These are phyloP conservation scores for Thalassophryne amazonica DNA, from an alignment of 2,797 vertebrate species.

Conservation along the genomic window DNA sequence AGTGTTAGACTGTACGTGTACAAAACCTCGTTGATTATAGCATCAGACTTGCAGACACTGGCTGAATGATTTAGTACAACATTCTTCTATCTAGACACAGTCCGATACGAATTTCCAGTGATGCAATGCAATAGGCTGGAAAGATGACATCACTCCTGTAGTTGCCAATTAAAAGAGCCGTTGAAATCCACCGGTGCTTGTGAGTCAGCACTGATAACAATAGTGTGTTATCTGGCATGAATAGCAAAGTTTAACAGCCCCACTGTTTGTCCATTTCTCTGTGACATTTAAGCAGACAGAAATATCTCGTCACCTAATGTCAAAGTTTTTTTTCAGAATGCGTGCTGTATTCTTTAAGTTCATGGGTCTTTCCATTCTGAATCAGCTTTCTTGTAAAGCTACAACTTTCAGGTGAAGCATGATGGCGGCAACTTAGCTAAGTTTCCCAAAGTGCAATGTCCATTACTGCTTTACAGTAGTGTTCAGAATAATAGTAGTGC, in stretches of 20 bases:
- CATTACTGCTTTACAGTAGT: no score
- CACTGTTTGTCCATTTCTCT: conserved; percentile 14
- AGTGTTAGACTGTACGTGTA: not conserved
- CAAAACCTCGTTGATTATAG: not conserved
- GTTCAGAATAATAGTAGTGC: no score
- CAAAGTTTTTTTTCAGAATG: not conserved
- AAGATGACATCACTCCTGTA: not conserved
- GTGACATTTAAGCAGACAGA: not conserved
- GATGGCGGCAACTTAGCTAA: no score
- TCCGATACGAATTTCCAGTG: no score
- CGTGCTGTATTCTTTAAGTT: not conserved
- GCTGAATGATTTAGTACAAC: not conserved
- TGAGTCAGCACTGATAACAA: not conserved
- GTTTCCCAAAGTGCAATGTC: no score
- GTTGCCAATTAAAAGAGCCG: not conserved
- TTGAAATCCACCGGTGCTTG: not conserved
- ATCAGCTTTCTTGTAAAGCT: no score
- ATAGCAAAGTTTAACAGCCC: conserved; percentile 4
- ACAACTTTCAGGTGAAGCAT: no score
- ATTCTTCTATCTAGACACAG: not conserved
- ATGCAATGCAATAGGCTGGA: no score
- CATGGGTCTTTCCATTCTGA: not conserved
- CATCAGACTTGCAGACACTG: not conserved
- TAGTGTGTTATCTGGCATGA: not conserved
- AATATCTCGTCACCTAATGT: not conserved